Percentiles rank a stretch among this genome's conserved stretches.
These are phyloP conservation scores for Caenorhabditis macrosperma DNA, from an alignment of 2,888 invertebrate genomes.

Conservation along the genomic window DNA sequence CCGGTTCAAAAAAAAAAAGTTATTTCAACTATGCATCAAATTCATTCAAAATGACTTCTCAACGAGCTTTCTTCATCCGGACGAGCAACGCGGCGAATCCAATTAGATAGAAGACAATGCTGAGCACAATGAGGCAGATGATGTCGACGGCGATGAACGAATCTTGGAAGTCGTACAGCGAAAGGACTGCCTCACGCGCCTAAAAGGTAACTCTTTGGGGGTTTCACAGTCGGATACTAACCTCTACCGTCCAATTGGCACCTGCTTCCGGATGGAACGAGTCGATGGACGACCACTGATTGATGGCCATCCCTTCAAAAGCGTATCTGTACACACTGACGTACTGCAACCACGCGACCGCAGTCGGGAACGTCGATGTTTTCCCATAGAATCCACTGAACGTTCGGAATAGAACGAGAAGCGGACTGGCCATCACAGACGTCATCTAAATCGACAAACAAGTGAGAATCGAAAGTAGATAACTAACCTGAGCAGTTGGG, in stretches of 20 bases:
- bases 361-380: constrained; percentile 72
- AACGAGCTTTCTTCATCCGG: constrained; percentile 61
- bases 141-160: constrained; percentile 57
- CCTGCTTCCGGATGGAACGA: constrained; percentile 29
- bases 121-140: constrained; percentile 46
- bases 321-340: constrained; percentile 68
- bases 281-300: constrained; percentile 65
- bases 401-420: constrained; percentile 74
- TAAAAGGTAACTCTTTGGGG: background rate
- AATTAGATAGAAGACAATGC: constrained; percentile 65
- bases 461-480: too few species aligned
- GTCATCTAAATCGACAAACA: too few species aligned
- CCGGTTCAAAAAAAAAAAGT: background rate
- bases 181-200: too few species aligned
- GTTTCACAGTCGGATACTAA: background rate
- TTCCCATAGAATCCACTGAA: constrained; percentile 78
- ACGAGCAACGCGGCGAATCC: constrained; percentile 70
- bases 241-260: constrained; percentile 3
- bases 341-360: constrained; percentile 73
- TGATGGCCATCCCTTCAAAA: constrained; percentile 82
- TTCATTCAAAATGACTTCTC: background rate
- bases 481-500: constrained; percentile 45
- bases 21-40: background rate
- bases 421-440: constrained; percentile 70
- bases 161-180: background rate